Base-by-base conservation (phyloP, 2,888 invertebrate genomes). In the Diplolepis rosae region DNA sequence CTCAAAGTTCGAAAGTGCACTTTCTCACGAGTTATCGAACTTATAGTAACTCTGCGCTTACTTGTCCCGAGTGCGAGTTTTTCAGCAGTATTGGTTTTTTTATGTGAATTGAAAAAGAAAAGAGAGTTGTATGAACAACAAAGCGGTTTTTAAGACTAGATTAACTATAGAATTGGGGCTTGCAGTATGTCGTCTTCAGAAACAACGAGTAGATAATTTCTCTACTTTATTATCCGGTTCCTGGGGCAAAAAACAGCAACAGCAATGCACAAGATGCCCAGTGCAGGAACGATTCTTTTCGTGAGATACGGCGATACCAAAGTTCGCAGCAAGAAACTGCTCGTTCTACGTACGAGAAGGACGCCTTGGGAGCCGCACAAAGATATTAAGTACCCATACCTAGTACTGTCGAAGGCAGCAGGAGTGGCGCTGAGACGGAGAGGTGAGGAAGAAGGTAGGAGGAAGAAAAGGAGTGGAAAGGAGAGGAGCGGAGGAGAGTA, bases 321-420 rank as follows among this genome's bases (percentile, higher is more conserved):
- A 74, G 77, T 75, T 75, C 67, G 72, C 66, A 72, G 75, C 68
- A 70, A 67, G 68, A 74, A 74, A 77, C 71, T 70, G 73, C 73
- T 75, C 68, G 71, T 68, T 61, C 71, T 66, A 74, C 54, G 74
- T 74, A 72, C 35, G 39, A 39, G 39, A 65, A 56, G 56, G 54
- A 30, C 71, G 66, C 69, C 69, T 71, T 69, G 70, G 72, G 75
- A 76, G 73, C 72, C 68, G 76, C 73, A 76, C 75, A 77, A 74
- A 76, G 76, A 76, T 77, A 75, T 77, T 76, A 79, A 76, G 72
- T 74, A 73, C 73, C 65, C 56, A 67, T 73, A 61, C 71, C 72
- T 69, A 61, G 76, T 54, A 71, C 69, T 69, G 70, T 70, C 71
- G 75, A 69, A 70, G 70, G 73, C 70, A 73, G 72, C 61, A 75